Percentiles rank a stretch among this genome's conserved stretches.
Evolutionary conservation across 2,797 vertebrate genomes (phyloP).

Genomic region (Rhinella marina): DNA sequence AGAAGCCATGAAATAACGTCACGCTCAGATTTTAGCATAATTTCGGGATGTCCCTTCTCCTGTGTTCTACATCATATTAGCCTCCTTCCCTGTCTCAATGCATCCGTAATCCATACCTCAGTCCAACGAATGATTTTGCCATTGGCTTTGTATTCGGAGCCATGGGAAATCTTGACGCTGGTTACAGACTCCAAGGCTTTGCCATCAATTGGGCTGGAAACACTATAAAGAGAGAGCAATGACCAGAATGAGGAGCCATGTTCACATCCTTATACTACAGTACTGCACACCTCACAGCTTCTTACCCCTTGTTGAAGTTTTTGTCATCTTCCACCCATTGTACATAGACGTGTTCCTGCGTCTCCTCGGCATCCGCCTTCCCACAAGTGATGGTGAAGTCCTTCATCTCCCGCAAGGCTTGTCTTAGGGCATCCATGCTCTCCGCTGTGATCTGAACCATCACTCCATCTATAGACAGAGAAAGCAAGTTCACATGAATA

Average conservation of each 20-base stretch:
- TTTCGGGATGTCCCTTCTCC: background rate
- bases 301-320: conserved; percentile 92
- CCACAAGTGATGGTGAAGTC: conserved; percentile 93
- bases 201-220: conserved; percentile 94
- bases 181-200: conserved; percentile 96
- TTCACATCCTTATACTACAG: background rate
- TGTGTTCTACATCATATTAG: no score
- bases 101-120: conserved; percentile 78
- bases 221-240: conserved; percentile 72
- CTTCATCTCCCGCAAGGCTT: conserved; percentile 96
- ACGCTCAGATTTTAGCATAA: no score
- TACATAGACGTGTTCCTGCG: conserved; percentile 89
- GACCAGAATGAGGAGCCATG: no score
- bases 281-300: background rate
- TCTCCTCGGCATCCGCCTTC: conserved; percentile 90
- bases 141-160: conserved; percentile 95
- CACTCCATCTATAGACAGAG: conserved; percentile 84
- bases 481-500: no score
- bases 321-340: conserved; percentile 97
- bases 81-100: no score
- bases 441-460: conserved; percentile 99
- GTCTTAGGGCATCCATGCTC: conserved; percentile 93
- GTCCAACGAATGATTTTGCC: conserved; percentile 98
- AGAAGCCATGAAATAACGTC: no score
- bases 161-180: conserved; percentile 97